Base-by-base conservation (phyloP, 1,140 invertebrate species). In the Tetragonula clypearis region DNA sequence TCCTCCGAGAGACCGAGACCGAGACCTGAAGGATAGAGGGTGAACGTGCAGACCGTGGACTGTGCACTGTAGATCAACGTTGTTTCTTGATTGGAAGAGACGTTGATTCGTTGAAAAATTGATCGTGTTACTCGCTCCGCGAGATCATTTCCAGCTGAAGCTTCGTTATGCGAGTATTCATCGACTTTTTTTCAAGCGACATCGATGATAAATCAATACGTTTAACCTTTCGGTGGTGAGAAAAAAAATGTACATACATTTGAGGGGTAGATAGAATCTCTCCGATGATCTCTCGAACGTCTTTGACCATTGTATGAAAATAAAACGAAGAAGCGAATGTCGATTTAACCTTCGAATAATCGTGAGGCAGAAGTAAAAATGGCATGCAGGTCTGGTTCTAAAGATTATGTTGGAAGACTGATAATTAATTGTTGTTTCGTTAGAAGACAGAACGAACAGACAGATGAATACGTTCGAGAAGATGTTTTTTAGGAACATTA, bases 351-450 rank as follows among this genome's bases (percentile, higher is more conserved):
- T 26, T n/a, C n/a, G 23, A 14, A 4, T 17, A n/a, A 26, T 9
- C 0, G 17, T n/a, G 23, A n/a, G 12, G 23, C 60, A 62, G 23
- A 1, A 3, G n/a, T 14, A 62, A n/a, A n/a, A 12, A 4, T 15
- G 53, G 12, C 14, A 62, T n/a, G 23, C 14, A 62, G 3, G 11
- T 62, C 23, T 62, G 60, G n/a, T 62, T n/a, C 4, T n/a, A 62
- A 62, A 62, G 12, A n/a, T 62, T 62, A 62, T 14, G 66, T 30
- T 26, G 66, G 62, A 73, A 41, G 60, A n/a, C 53, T 30, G 78
- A 3, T 88, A 85, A 88, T 86, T 88, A 82, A 85, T 88, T 62
- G 49, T 79, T 60, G 35, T 79, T 60, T 26, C 72, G 23, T 19
- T 53, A 23, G 68, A 79, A 35, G 68, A 83, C 66, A 73, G 19